Conservation (phyloP, 1,140 invertebrate genomes). For the Maconellicoccus hirsutus region DNA sequence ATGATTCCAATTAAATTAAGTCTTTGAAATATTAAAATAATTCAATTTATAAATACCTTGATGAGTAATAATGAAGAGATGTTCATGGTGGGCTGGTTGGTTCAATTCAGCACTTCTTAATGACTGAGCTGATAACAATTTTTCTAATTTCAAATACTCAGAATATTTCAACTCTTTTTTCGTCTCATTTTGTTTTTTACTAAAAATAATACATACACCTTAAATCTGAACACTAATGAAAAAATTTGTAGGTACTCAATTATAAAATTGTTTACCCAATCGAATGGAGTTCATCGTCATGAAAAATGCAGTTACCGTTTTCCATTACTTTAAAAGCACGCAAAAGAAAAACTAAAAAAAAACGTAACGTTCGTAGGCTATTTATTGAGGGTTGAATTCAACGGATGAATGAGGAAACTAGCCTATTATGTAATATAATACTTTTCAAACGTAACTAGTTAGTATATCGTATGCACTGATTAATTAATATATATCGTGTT, state of each 20-base stretch:
- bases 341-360: background rate
- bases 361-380: background rate
- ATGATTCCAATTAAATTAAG: too few relatives aligned
- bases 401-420: background rate
- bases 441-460: background rate
- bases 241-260: too few relatives aligned
- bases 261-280: background rate
- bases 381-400: constrained; percentile 2
- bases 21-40: constrained; percentile 15
- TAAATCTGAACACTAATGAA: background rate
- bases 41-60: constrained; percentile 56
- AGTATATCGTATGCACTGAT: background rate
- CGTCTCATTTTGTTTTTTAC: background rate
- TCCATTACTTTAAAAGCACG: background rate
- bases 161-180: constrained; percentile 43
- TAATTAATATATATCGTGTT: background rate
- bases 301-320: background rate
- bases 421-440: background rate
- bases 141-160: constrained; percentile 81
- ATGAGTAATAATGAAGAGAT: constrained; percentile 94
- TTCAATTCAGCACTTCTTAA: constrained; percentile 61
- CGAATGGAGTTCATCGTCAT: background rate
- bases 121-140: constrained; percentile 72
- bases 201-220: background rate
- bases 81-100: constrained; percentile 72